Base-by-base conservation (phyloP, 2,113 vertebrate genomes). In the Balaeniceps rex region DNA sequence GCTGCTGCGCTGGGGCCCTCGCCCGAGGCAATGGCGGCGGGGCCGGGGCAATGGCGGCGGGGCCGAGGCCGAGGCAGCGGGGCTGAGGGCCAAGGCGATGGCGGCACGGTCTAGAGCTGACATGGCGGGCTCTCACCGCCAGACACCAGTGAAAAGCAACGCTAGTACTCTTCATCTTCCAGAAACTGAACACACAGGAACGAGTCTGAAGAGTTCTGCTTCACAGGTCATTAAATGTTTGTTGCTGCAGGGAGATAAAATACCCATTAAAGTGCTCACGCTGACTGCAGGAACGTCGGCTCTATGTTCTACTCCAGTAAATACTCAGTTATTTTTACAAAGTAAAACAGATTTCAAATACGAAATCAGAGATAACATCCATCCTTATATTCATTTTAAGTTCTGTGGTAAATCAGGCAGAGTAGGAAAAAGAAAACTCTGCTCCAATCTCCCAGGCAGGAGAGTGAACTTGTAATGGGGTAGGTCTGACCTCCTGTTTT, bases 211-310 rank as follows among this genome's bases (percentile, higher is more conserved):
- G 55, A 15, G 25, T 23, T 66, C 7, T 15, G 63, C 51, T 9
- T 49, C 23, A 6, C 38, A 13, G 7, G 5, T 23, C 12, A 15
- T 17, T 19, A 11, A 8, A 9, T 19, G 1, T 21, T 7, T 8
- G 0, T 14, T 29, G 54, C 11, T 65, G 21, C 28, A 6, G 44
- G 24, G 19, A 6, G 22, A 2, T 1, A 33, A 29, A 26, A 10
- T 6, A 9, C 7, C 2, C 0, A 4, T 10, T 6, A 4, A 12
- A 28, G 14, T 4, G 14, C 12, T 38, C 17, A 3, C 5, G 0
- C 13, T 38, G 19, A 1, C 22, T 28, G 36, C 46, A 4, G 57
- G 14, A 58, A 4, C 23, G 22, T 33, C 4, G 15, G 16, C 26
- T 68, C 42, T 15, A 19, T 23, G 10, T n/a, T 14, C 14, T 17